Percentiles rank a stretch among this genome's conserved stretches.
These are phyloP conservation scores for Temnothorax curvispinosus DNA, from an alignment of 1,140 invertebrate genomes.

Conservation along the genomic window DNA sequence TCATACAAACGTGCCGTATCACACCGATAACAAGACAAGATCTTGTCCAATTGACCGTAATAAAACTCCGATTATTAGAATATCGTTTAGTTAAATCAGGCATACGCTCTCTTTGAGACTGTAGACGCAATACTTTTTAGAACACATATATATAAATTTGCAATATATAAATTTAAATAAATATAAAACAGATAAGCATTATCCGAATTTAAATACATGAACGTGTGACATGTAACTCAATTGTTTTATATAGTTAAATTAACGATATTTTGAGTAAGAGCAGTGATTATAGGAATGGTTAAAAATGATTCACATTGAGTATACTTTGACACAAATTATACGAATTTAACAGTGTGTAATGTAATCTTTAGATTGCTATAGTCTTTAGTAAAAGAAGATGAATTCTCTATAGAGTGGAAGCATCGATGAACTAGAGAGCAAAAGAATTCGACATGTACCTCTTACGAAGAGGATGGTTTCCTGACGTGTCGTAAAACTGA, in stretches of 20 bases:
- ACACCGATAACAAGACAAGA: not conserved
- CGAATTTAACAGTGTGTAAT: no score
- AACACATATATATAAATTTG: no score
- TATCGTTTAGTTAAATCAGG: not conserved
- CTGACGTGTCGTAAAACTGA: not conserved
- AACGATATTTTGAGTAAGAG: no score
- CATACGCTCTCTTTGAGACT: not conserved
- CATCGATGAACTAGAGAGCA: not conserved
- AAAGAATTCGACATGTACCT: not conserved
- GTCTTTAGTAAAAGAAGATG: not conserved
- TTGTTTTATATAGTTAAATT: no score
- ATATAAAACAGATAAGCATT: not conserved
- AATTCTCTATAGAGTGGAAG: not conserved
- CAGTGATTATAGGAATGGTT: no score
- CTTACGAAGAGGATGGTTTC: not conserved
- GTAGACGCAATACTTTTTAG: not conserved
- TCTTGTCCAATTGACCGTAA: not conserved
- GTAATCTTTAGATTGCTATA: not conserved
- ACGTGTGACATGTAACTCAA: not conserved
- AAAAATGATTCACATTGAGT: no score
- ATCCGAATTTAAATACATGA: not conserved
- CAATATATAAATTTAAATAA: not conserved
- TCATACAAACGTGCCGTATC: not conserved
- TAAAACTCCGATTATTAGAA: not conserved
- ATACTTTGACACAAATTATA: no score